These are phyloP conservation scores for Piaya cayana DNA, from an alignment of 2,113 vertebrate species.

Conservation along the genomic window DNA sequence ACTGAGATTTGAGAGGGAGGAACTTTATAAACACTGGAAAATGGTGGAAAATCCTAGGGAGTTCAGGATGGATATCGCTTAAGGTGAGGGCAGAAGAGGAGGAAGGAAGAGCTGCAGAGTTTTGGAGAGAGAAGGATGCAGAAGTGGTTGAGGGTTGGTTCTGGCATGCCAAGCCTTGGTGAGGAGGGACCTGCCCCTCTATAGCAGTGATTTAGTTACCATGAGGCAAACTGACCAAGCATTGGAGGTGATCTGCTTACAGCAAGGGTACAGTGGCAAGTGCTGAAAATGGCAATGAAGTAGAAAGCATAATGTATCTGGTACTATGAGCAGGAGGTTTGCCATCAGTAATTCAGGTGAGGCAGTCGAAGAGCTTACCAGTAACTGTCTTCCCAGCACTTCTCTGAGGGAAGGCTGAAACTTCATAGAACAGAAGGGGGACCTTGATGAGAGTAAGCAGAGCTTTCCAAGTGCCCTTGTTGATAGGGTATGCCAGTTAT, in stretches of 20 bases:
- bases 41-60: background rate
- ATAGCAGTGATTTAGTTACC: background rate
- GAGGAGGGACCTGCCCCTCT: background rate
- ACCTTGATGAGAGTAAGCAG: background rate
- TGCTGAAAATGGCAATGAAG: background rate
- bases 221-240: background rate
- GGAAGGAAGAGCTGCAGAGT: background rate
- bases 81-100: background rate
- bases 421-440: background rate
- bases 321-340: background rate
- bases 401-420: background rate
- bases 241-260: background rate
- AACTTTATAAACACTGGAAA: background rate
- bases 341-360: background rate
- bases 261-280: background rate
- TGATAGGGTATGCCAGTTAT: background rate
- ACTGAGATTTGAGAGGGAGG: background rate
- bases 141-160: background rate
- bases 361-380: background rate
- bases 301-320: background rate
- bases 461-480: background rate
- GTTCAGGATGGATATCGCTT: background rate
- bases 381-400: background rate
- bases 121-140: background rate
- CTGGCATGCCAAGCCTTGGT: background rate